Evolutionary conservation across 2,888 invertebrate genomes (phyloP), one percentile per base, ranked within the genome.

Genomic region (Dolichopus griseipennis): DNA sequence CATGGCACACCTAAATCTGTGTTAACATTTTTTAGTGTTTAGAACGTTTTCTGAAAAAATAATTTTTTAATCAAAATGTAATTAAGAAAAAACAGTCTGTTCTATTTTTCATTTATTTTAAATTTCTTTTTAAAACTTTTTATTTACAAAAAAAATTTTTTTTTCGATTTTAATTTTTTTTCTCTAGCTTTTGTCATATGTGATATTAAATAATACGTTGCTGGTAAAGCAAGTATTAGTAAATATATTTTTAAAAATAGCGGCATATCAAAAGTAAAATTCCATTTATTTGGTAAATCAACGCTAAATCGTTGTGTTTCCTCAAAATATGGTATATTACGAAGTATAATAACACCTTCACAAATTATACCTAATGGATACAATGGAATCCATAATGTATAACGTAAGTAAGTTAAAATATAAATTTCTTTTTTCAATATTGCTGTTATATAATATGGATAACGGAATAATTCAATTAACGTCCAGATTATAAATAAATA

Each of bases 331-430:
- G 95, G 93, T 76, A 97, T 90, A 78, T 93, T 92, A 67, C 93
- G 85, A 21, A 93, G 83, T 63, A 92, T 85, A 18, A 93, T 85
- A 5, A 91, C 87, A 0, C 93, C 91, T 83, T 97, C 97, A 75
- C 92, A 91, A 1, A 94, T 76, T 73, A 95, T 88, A 8, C 96
- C 97, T 61, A 95, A 78, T 0, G 97, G 97, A 80, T 97, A 97
- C 0, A 97, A 84, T 0, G 93, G 89, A 72, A 97, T 93, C 97
- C 97, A 98, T 68, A 94, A 85, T 0, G 93, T 91, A 80, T 97
- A 97, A 20, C 97, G 86, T 3, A 97, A 81, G 97, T 97, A 97
- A 0, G 94, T 96, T 10, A 97, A 79, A 4, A 91, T 75, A 65
- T 86, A 84, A 43, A 91, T 84, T 69, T 93, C 88, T 34, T 86